Evolutionary conservation across 2,113 vertebrate species (phyloP), one percentile per base, ranked within the genome.

Genomic region (Hemichromis elongatus): DNA sequence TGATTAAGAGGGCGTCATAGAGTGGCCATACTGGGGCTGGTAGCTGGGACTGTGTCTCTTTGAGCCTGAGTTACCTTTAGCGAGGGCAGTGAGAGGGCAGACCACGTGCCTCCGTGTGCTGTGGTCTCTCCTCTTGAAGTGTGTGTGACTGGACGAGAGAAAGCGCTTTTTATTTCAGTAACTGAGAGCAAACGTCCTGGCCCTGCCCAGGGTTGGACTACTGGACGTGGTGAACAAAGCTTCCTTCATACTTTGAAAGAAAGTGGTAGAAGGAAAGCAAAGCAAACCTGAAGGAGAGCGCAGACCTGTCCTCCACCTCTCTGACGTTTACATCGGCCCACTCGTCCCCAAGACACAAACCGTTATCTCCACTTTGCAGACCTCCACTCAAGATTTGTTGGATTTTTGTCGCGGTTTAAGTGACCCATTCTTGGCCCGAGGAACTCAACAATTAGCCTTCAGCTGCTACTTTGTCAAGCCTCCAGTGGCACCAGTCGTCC

Each of bases 161-260:
- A 87, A 94, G 83, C 54, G 77, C 90, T 92, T 93, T 92, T 94
- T 78, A 93, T 94, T 16, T 6, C 81, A 83, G 86, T 97, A 95
- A 95, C 87, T 97, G 95, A 97, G 95, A 96, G 91, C 92, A 95
- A 96, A 94, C 86, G 7, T 68, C 93, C 78, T 78, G 13, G 83
- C 88, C 77, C 89, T 86, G 91, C 92, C 80, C 86, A 92, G 83
- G 90, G 93, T 90, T 89, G 79, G 84, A 88, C 89, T 40, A 33
- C 86, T 66, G 70, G 87, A 89, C 90, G n/a, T 35, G 11, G 52
- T 82, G 78, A 87, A 92, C 89, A 89, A 83, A 78, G 82, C 86
- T 87, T 80, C 89, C 70, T 89, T 91, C 85, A 81, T 92, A 81
- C 55, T 83, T 85, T 56, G 88, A 80, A 77, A 77, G 80, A 82